phyloP scores from a whole-genome alignment of 2,797 vertebrate species.

The Philypnodon macrostomus region DNA sequence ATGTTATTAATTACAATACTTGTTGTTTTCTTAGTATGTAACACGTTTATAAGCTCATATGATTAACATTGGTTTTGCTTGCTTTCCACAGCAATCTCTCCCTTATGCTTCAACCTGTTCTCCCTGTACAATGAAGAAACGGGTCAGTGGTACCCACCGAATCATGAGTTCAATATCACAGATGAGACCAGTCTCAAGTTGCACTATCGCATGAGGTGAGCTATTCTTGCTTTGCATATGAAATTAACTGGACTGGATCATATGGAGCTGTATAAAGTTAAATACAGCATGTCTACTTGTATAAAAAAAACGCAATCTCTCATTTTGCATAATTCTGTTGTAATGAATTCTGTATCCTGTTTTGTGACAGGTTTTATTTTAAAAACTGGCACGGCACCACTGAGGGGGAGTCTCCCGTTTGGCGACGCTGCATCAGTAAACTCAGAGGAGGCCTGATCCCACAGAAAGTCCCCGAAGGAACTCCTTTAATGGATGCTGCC shows the following conservation, averaged over 20 bases:
- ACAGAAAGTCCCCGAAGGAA: conserved; percentile 82
- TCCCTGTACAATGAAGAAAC: conserved; percentile 84
- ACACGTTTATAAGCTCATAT: no score
- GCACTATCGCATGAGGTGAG: conserved; percentile 95
- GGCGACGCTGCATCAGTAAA: conserved; percentile 89
- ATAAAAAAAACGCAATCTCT: no score
- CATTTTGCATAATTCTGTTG: neutral
- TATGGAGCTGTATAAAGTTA: no score
- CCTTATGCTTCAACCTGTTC: conserved; percentile 95
- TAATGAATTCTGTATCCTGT: conserved; percentile 5
- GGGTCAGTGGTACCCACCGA: conserved; percentile 89
- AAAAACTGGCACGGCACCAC: conserved; percentile 97
- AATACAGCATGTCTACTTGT: no score
- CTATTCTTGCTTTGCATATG: no score
- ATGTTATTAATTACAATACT: no score
- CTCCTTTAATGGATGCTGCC: conserved; percentile 85
- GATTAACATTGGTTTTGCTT: no score
- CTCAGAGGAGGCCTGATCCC: conserved; percentile 76
- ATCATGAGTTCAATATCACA: conserved; percentile 84
- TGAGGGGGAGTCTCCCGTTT: conserved; percentile 87
- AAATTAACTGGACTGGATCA: no score
- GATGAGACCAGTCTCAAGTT: conserved; percentile 83
- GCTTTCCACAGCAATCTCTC: conserved; percentile 84
- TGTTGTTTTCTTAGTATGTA: no score
- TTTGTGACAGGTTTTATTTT: conserved; percentile 87